phyloP scores from a whole-genome alignment of 2,797 vertebrate species.

The Diplodus puntazzo region DNA sequence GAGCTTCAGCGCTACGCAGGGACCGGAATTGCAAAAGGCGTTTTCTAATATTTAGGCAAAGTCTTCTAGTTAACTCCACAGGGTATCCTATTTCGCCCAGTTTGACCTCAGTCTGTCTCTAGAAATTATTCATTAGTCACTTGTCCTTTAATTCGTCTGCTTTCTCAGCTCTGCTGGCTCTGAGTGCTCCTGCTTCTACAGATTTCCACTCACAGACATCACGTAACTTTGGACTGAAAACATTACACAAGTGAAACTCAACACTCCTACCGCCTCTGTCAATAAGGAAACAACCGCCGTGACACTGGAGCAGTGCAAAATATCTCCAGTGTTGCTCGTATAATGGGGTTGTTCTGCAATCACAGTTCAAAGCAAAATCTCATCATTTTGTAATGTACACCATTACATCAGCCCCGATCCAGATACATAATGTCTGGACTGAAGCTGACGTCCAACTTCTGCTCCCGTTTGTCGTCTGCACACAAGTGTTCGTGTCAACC shows the following conservation, averaged over 20 bases:
- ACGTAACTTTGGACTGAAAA: slow-evolving; percentile 26
- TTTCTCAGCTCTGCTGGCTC: slow-evolving; percentile 42
- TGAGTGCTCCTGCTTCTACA: slow-evolving; percentile 37
- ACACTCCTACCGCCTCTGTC: slow-evolving; percentile 1
- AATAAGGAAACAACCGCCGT: slow-evolving; percentile 3
- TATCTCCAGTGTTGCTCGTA: background rate
- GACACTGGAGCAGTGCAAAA: background rate
- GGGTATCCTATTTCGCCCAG: slow-evolving; percentile 52
- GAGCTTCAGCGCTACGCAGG: slow-evolving; percentile 7
- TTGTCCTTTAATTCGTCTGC: slow-evolving; percentile 64
- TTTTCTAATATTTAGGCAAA: slow-evolving; percentile 27
- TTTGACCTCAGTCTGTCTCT: slow-evolving; percentile 65
- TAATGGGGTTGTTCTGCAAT: slow-evolving; percentile 6
- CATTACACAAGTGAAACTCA: background rate
- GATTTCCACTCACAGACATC: slow-evolving; percentile 44
- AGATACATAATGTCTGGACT: slow-evolving; percentile 30
- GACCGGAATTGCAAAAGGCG: background rate
- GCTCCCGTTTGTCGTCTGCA: slow-evolving; percentile 18
- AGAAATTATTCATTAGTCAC: slow-evolving; percentile 73
- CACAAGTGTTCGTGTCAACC: background rate
- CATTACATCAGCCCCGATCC: slow-evolving; percentile 20
- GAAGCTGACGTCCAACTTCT: slow-evolving; percentile 14
- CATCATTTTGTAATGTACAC: slow-evolving; percentile 17
- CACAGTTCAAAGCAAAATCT: background rate
- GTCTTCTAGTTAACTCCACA: slow-evolving; percentile 28